phyloP scores from a whole-genome alignment of 2,888 invertebrate genomes.

The Hypomecis punctinalis region DNA sequence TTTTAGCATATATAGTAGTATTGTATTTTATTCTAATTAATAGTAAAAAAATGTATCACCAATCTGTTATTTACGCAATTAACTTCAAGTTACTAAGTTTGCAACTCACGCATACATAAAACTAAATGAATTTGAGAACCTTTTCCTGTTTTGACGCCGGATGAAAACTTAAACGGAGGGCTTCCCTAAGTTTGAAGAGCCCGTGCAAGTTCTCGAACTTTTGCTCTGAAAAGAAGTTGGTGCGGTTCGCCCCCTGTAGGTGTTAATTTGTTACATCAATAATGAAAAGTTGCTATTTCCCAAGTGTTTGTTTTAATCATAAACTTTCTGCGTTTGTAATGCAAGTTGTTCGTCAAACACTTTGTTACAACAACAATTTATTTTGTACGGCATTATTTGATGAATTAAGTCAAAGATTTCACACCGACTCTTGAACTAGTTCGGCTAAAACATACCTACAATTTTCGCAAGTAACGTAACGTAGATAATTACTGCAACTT shows the following conservation, averaged over 20 bases:
- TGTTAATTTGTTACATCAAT: slow-evolving; percentile 39
- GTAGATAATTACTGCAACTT: too few species aligned
- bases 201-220: slow-evolving; percentile 36
- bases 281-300: slow-evolving; percentile 10
- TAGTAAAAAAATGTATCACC: too few species aligned
- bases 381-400: too few species aligned
- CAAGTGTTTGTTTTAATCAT: slow-evolving; percentile 16
- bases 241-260: slow-evolving; percentile 32
- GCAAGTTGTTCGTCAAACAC: neutral
- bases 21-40: too few species aligned
- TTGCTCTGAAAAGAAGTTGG: slow-evolving; percentile 32
- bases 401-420: too few species aligned
- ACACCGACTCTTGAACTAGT: too few species aligned
- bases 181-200: slow-evolving; percentile 28
- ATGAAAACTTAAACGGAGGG: slow-evolving; percentile 18
- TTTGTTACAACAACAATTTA: neutral
- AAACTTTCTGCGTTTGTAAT: slow-evolving; percentile 6
- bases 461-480: too few species aligned
- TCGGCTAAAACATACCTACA: too few species aligned
- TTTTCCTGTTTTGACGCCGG: slow-evolving; percentile 4
- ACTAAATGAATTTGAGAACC: slow-evolving; percentile 1
- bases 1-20: too few species aligned
- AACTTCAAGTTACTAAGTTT: too few species aligned
- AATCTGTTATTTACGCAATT: too few species aligned
- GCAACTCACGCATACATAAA: neutral